These are phyloP conservation scores for Anguilla marmorata DNA, from an alignment of 2,797 vertebrate species.

Conservation along the genomic window DNA sequence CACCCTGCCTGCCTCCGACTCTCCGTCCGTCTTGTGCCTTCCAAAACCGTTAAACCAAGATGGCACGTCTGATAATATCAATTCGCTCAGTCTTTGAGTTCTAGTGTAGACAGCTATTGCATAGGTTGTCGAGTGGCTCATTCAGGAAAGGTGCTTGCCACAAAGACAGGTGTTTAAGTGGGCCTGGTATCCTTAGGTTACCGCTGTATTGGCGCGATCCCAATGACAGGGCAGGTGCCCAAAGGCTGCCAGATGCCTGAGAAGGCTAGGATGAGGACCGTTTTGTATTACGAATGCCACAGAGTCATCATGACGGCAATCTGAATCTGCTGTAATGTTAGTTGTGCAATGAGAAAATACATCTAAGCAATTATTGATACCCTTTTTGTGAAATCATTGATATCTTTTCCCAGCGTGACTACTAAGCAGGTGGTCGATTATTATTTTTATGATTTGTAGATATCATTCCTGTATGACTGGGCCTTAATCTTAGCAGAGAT, in stretches of 20 bases:
- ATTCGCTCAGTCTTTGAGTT: too few relatives aligned
- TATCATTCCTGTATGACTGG: background rate
- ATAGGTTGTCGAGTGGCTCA: background rate
- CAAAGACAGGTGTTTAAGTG: background rate
- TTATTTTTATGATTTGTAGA: background rate
- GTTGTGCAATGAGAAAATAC: background rate
- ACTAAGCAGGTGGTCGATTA: background rate
- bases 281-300: background rate
- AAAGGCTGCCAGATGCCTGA: background rate
- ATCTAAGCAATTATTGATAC: background rate
- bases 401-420: background rate
- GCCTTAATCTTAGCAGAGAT: background rate
- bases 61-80: too few relatives aligned
- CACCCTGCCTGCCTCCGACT: background rate
- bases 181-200: background rate
- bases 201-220: background rate
- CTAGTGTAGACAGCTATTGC: too few relatives aligned
- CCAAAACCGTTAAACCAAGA: too few relatives aligned
- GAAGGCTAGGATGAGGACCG: background rate
- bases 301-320: background rate
- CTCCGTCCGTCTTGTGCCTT: background rate
- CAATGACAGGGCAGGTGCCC: background rate
- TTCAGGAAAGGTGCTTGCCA: background rate
- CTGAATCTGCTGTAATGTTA: background rate
- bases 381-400: background rate